Base-by-base conservation (phyloP, 2,113 vertebrate species). In the Leptocoma aspasia region DNA sequence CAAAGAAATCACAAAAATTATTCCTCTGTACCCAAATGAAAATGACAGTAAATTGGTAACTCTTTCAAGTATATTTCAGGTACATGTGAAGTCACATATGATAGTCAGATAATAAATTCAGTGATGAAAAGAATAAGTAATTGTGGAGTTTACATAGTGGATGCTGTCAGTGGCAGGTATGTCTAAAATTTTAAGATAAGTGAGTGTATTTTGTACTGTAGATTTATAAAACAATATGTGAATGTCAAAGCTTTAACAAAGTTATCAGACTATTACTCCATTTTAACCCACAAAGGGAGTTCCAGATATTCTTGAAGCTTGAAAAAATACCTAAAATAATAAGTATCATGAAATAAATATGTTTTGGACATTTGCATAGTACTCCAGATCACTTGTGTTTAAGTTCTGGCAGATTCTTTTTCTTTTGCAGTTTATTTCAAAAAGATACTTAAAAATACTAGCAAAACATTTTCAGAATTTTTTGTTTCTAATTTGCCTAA, bases 1-100 rank as follows among this genome's bases (percentile, higher is more conserved):
- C 85, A 47, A 97, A 97, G 94, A 98, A 98, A 96, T 97, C 92
- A 87, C 88, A 94, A 90, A 93, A 79, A 82, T 91, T 81, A 94
- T 94, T 96, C 86, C 96, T 91, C 45, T n/a, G 37, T 76, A 60
- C 22, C 45, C 81, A 93, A 94, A 83, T 73, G 66, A 69, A 96
- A 96, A 42, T 69, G 81, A 73, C 39, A 96, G 59, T 63, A 89
- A n/a, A 41, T 77, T 93, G n/a, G 66, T 89, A 76, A 53, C 41
- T 95, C 79, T 92, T 92, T 84, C 54, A 95, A 94, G 60, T 21
- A 13, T 39, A 80, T 94, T 96, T 76, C 49, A 79, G 56, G 15
- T 93, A 66, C 61, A 73, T 17, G 56, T 87, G 26, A 79, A 94
- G 64, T 41, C 83, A 94, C 15, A 49, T 68, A 60, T 65, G 64